Evolutionary conservation across 2,113 vertebrate genomes (phyloP).

Genomic region (Lonchura striata): DNA sequence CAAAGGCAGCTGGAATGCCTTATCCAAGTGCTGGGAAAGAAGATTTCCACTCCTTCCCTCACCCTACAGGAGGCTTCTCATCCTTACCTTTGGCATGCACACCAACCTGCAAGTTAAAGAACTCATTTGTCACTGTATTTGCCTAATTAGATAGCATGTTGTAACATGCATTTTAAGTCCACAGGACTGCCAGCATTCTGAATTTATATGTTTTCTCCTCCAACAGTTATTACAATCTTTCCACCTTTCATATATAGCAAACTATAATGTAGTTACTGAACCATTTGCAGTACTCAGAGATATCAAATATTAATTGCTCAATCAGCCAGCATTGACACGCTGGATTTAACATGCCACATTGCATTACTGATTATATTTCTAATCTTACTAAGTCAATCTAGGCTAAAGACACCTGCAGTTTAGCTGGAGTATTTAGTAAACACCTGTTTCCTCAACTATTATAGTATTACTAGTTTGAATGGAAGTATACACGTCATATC

Average conservation of each 20-base stretch:
- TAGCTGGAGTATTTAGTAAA: background rate
- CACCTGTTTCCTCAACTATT: background rate
- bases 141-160: background rate
- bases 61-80: background rate
- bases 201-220: background rate
- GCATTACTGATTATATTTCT: conserved; percentile 13
- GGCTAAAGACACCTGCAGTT: background rate
- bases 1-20: background rate
- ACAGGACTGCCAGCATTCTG: background rate
- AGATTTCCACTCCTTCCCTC: background rate
- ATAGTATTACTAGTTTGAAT: background rate
- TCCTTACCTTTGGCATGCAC: background rate
- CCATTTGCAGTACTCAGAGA: background rate
- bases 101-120: background rate
- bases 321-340: background rate
- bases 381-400: background rate
- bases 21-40: background rate
- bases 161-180: background rate
- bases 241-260: background rate
- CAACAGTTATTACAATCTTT: background rate
- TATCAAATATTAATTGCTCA: background rate
- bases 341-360: conserved; percentile 16
- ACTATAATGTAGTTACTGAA: background rate
- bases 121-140: background rate
- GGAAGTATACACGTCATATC: background rate